Evolutionary conservation across 1,140 invertebrate genomes (phyloP), one percentile per base, ranked within the genome.

Genomic region (Eurosta solidaginis): DNA sequence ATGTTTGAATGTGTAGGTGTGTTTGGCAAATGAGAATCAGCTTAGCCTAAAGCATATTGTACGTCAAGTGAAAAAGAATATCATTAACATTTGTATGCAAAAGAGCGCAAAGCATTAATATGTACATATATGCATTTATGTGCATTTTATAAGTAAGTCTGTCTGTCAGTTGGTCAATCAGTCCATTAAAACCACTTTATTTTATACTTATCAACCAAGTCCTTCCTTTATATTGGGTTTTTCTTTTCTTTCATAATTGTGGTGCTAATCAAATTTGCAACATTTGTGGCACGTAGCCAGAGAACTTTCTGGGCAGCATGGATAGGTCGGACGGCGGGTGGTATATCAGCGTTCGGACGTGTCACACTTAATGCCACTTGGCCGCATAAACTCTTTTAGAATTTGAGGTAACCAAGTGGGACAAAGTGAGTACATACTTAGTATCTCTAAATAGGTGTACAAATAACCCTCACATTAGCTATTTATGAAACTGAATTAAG

Each of bases 341-440:
- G n/a, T 6, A 68, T 36, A 40, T 40, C 59, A 68, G 40, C 59
- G 29, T 22, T 25, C 20, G 33, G 52, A 47, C 79, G 84, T 85
- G 85, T 85, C 84, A 85, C 84, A 83, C 82, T 84, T 84, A 85
- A 83, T 83, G 84, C 80, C 84, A 85, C 84, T 85, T 54, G 59
- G 77, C 77, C 54, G 54, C 59, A 63, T 68, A 83, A 84, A 83
- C 81, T 82, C 82, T 85, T 14, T 27, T 25, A 73, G 75, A 63
- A 68, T 17, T 36, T 40, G 6, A 20, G 45, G 45, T 47, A 10
- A 47, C 45, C 2, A 6, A 10, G 36, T n/a, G 59, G n/a, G 1
- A 40, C 22, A 20, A 47, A 4, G 45, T 10, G 12, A 47, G 45
- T 47, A n/a, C n/a, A n/a, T n/a, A n/a, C n/a, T n/a, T n/a, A n/a